phyloP scores from a whole-genome alignment of 1,140 invertebrate genomes.

The Orius laevigatus region DNA sequence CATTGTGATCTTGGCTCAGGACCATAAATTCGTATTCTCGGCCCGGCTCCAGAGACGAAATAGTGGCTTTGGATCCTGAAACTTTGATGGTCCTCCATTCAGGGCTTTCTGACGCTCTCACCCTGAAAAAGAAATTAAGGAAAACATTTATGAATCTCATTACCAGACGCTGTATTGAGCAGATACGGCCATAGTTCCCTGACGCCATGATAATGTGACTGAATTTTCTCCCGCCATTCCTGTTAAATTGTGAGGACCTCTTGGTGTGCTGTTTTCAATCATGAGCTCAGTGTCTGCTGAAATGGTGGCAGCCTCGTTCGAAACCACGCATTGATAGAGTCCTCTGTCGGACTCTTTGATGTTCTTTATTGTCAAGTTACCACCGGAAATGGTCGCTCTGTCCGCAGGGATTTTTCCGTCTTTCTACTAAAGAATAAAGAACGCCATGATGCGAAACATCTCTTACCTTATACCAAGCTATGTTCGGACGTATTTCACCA shows the following conservation, averaged over 20 bases:
- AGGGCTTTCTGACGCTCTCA: slow-evolving; percentile 43
- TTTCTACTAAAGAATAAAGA: slow-evolving; percentile 33
- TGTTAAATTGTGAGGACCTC: slow-evolving; percentile 79
- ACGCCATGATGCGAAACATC: not conserved
- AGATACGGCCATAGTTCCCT: slow-evolving; percentile 64
- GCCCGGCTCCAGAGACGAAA: slow-evolving; percentile 57
- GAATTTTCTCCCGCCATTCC: slow-evolving; percentile 57
- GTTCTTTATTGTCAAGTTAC: slow-evolving; percentile 72
- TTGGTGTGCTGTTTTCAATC: slow-evolving; percentile 66
- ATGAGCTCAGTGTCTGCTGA: slow-evolving; percentile 72
- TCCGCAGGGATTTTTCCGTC: slow-evolving; percentile 56
- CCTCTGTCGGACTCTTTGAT: slow-evolving; percentile 78
- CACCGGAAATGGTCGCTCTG: slow-evolving; percentile 49
- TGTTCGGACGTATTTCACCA: slow-evolving; percentile 53
- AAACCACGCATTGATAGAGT: slow-evolving; percentile 77
- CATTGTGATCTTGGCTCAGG: slow-evolving; percentile 66
- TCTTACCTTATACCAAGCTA: slow-evolving; percentile 77
- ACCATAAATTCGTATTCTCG: slow-evolving; percentile 82
- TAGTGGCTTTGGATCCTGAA: slow-evolving; percentile 55
- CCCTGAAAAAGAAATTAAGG: slow-evolving; percentile 27
- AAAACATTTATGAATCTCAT: slow-evolving; percentile 9
- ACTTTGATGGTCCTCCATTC: slow-evolving; percentile 65
- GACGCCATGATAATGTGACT: slow-evolving; percentile 71
- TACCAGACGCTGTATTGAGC: slow-evolving; percentile 78
- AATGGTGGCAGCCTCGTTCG: slow-evolving; percentile 83